Conservation (phyloP, 2,113 vertebrate species). For the Melanerpes formicivorus region DNA sequence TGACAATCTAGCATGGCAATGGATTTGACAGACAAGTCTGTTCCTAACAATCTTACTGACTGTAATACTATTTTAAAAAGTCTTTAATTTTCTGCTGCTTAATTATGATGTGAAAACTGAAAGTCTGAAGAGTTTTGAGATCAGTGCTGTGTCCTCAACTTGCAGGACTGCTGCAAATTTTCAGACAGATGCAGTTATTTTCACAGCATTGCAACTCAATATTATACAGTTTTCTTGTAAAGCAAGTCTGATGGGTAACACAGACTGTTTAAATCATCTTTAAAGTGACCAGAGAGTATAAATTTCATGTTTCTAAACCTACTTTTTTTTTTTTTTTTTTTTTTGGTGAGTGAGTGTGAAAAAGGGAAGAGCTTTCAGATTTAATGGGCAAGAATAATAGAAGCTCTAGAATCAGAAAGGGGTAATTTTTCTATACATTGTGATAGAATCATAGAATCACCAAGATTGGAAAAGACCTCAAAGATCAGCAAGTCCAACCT, state of each 20-base stretch:
- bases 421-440: not conserved
- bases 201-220: not conserved
- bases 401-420: not conserved
- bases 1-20: not conserved
- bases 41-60: not conserved
- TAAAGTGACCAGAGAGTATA: not conserved
- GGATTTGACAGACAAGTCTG: not conserved
- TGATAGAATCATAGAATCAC: too few relatives aligned
- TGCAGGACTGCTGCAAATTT: not conserved
- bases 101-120: not conserved
- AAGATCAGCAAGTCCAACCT: too few relatives aligned
- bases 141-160: not conserved
- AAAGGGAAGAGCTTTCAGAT: not conserved
- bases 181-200: not conserved
- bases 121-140: not conserved
- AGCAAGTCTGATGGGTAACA: not conserved
- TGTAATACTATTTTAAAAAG: not conserved
- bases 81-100: not conserved
- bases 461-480: too few relatives aligned
- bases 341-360: not conserved
- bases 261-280: not conserved
- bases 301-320: not conserved
- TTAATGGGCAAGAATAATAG: not conserved
- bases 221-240: not conserved
- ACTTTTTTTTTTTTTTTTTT: not conserved